Evolutionary conservation across 2,888 invertebrate genomes (phyloP).

Genomic region (Steinernema scapterisci): DNA sequence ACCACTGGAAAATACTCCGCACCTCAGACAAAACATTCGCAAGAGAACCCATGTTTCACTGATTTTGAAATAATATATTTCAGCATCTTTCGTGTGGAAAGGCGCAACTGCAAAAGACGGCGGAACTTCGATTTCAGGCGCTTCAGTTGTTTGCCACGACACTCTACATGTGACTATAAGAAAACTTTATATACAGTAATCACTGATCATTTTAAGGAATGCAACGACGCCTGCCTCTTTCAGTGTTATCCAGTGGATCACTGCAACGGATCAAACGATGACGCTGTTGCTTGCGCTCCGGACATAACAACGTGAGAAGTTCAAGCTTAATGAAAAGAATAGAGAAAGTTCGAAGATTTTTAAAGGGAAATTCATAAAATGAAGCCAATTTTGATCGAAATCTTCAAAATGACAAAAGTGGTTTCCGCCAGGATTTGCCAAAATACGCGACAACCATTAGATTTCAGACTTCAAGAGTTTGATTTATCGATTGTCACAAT

Average conservation of each 20-base stretch:
- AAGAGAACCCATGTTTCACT: too few species aligned
- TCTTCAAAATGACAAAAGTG: too few species aligned
- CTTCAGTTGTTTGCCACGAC: background rate
- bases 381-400: background rate
- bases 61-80: background rate
- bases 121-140: background rate
- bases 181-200: background rate
- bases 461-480: too few species aligned
- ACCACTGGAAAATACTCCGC: too few species aligned
- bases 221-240: background rate
- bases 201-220: background rate
- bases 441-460: too few species aligned
- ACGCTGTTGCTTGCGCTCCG: background rate
- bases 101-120: background rate
- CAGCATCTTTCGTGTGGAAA: background rate
- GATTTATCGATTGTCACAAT: too few species aligned
- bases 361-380: too few species aligned
- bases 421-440: too few species aligned
- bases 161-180: background rate
- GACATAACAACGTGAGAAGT: slow-evolving; percentile 1
- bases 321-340: too few species aligned
- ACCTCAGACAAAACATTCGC: too few species aligned
- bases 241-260: slow-evolving; percentile 1
- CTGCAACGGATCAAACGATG: slow-evolving; percentile 9
- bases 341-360: too few species aligned